Base-by-base conservation (phyloP, 2,113 vertebrate genomes). In the Nematolebias whitei region DNA sequence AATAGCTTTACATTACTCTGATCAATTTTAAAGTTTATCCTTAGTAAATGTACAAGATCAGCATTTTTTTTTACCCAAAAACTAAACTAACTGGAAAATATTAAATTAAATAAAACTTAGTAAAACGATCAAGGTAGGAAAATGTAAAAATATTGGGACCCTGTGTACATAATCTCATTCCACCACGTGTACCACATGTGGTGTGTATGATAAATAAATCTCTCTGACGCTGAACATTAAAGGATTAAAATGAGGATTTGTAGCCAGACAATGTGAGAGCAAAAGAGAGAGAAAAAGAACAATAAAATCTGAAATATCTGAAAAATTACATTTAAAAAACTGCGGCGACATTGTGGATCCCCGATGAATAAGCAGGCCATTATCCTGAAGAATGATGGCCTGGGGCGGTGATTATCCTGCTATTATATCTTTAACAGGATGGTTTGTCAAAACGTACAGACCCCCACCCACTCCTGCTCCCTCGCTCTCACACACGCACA, bases 401-500 rank as follows among this genome's bases (percentile, higher is more conserved):
- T 20, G 84, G 41, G 94, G 95, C 94, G 67, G 88, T 95, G 95
- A 95, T 96, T 96, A 96, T 93, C 91, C 94, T 83, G 91, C 94
- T 93, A 94, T 96, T 96, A 95, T 95, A 95, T 94, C 93, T 93
- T 94, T 94, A 96, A 95, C 93, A 95, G 93, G 90, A 84, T 92
- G 94, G 93, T 95, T 95, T 96, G 94, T 95, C 94, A 96, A 94
- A 95, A 85, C 69, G 89, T 92, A 92, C 91, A 91, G 90, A 92
- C 90, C 80, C 83, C 82, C 81, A 80, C 83, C 84, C 82, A 73
- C 44, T 62, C 56, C 47, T 23, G 55, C 66, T 63, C 87, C 65
- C 75, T 80, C 80, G 35, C 80, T 83, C 84, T 39, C 70, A 82
- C 80, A 82, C 86, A 56, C 86, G 79, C 78, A 86, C 54, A 20